Evolutionary conservation across 2,797 vertebrate genomes (phyloP), one percentile per base, ranked within the genome.

Genomic region (Chaunax sp.): DNA sequence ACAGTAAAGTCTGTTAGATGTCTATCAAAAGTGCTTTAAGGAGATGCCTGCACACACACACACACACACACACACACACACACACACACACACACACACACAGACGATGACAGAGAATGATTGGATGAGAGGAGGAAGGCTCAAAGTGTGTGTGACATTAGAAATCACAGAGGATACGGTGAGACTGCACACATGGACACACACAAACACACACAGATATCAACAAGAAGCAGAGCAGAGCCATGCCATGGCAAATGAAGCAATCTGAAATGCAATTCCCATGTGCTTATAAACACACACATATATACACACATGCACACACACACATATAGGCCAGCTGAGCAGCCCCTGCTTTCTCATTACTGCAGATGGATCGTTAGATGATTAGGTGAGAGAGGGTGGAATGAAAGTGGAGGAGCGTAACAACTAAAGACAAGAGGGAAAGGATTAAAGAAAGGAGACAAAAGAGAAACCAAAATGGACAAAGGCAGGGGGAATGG

Each of bases 251-350:
- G 82, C 86, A 88, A 89, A 90, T 91, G 77, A 86, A 86, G 67
- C 78, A 53, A 68, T 85, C 81, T 85, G 79, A 91, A 90, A 89
- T 91, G 88, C 84, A 90, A 85, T 91, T 87, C 90, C 83, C 63
- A 16, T 72, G 68, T 70, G 60, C 64, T 67, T 71, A 83, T 79
- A 79, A 68, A 80, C 79, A 63, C 70, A 74, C 70, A 59, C 69
- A 71, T 44, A 69, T 49, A 44, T 59, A 47, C 22, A 65, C 61
- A 64, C 43, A 73, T 19, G 52, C 51, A 52, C 49, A 64, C 49
- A 69, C 44, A 57, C 40, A 65, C 60, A 78, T 55, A 57, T 66
- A 58, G 67, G 62, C 67, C 63, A 69, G 72, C 73, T 83, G 73
- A 86, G 84, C 77, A 64, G 68, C 83, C 80, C 71, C 81, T 44